These are phyloP conservation scores for Thalassarche chlororhynchos DNA, from an alignment of 2,113 vertebrate genomes.

Conservation along the genomic window DNA sequence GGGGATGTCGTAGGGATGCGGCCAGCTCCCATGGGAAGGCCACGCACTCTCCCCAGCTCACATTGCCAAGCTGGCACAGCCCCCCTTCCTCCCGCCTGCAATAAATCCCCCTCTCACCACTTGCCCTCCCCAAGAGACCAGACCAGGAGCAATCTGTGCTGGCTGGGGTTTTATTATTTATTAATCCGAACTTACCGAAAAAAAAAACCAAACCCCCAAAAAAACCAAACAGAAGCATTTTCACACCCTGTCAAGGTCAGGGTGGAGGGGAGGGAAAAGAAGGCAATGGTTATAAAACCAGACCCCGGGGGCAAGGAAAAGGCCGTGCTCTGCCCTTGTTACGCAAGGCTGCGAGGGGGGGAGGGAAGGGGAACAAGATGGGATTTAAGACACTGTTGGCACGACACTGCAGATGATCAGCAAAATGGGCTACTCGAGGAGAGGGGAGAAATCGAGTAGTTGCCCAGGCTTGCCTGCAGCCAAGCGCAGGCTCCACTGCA, in stretches of 20 bases:
- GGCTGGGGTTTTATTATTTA: constrained; percentile 49
- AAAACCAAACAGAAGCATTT: constrained; percentile 17
- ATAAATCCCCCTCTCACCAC: background rate
- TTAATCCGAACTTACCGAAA: constrained; percentile 20
- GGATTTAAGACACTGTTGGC: constrained; percentile 80
- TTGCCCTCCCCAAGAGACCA: background rate
- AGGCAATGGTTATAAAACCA: constrained; percentile 42
- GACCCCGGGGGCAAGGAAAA: constrained; percentile 16
- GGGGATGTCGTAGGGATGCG: fast-evolving
- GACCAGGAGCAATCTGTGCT: background rate
- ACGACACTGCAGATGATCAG: constrained; percentile 67
- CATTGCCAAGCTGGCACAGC: background rate
- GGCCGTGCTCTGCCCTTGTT: background rate
- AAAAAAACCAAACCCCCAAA: background rate
- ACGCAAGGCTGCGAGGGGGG: constrained; percentile 36
- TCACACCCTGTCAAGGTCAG: constrained; percentile 37
- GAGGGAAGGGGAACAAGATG: constrained; percentile 33
- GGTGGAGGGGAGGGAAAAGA: background rate
- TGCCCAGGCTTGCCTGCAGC: constrained; percentile 26
- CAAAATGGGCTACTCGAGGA: constrained; percentile 14
- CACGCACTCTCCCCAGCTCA: background rate
- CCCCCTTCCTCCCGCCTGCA: background rate
- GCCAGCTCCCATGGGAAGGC: background rate
- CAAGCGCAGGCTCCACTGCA: background rate
- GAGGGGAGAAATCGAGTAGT: background rate